Percentiles rank a stretch among this genome's conserved stretches.
Conservation (phyloP, 1,140 invertebrate genomes). For the Thrips palmi region DNA sequence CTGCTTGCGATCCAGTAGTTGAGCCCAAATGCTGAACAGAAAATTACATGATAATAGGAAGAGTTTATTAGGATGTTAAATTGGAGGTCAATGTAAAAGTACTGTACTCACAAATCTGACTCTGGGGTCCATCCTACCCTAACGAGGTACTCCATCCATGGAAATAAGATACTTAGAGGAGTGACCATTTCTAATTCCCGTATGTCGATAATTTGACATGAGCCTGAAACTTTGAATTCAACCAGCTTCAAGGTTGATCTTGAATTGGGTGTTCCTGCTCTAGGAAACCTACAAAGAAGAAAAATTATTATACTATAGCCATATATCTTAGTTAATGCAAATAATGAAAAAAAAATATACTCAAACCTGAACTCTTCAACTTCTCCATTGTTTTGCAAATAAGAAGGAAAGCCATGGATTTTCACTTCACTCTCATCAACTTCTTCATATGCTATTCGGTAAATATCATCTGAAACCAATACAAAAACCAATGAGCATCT, state of each 20-base stretch:
- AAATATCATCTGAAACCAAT: slow-evolving; percentile 42
- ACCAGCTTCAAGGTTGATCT: slow-evolving; percentile 75
- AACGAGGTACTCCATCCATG: slow-evolving; percentile 86
- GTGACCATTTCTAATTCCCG: slow-evolving; percentile 50
- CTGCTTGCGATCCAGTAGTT: slow-evolving; percentile 71
- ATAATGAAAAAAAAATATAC: background rate
- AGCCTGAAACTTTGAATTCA: slow-evolving; percentile 59
- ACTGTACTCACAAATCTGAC: slow-evolving; percentile 55
- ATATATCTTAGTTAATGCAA: background rate
- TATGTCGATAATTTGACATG: slow-evolving; percentile 43
- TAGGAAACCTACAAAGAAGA: slow-evolving; percentile 49
- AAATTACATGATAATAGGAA: slow-evolving; percentile 5
- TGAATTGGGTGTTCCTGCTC: slow-evolving; percentile 77
- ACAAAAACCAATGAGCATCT: background rate
- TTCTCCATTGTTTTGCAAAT: slow-evolving; percentile 45
- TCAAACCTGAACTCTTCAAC: slow-evolving; percentile 57
- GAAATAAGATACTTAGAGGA: slow-evolving; percentile 56
- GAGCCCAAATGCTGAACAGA: slow-evolving; percentile 65
- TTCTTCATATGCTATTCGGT: slow-evolving; percentile 88
- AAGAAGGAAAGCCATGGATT: slow-evolving; percentile 71
- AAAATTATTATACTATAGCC: slow-evolving; percentile 3
- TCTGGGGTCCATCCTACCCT: slow-evolving; percentile 85
- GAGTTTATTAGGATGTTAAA: background rate
- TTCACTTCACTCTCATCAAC: slow-evolving; percentile 90
- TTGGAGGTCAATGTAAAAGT: background rate